These are phyloP conservation scores for Nanorana parkeri DNA, from an alignment of 2,113 vertebrate genomes.

Conservation along the genomic window DNA sequence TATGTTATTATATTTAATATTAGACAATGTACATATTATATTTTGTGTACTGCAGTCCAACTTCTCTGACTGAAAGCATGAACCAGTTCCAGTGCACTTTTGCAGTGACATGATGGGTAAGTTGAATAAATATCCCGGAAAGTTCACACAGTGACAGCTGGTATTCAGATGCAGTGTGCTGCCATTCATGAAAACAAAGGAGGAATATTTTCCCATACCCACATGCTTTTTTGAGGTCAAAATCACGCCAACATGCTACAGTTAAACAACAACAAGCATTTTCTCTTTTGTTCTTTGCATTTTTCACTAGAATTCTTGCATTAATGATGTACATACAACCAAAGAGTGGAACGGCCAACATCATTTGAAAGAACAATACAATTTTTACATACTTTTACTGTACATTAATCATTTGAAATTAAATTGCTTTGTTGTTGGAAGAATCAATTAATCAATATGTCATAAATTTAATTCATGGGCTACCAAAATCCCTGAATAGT, in stretches of 20 bases:
- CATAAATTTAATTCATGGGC: conserved; percentile 26
- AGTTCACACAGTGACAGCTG: conserved; percentile 48
- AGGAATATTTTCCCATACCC: conserved; percentile 56
- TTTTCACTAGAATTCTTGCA: conserved; percentile 49
- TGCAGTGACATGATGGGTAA: conserved; percentile 16
- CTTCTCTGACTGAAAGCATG: background rate
- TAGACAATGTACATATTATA: background rate
- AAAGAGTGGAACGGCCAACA: background rate
- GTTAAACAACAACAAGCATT: conserved; percentile 55
- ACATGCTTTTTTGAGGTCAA: conserved; percentile 56
- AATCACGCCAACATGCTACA: conserved; percentile 50
- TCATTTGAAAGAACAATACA: conserved; percentile 11
- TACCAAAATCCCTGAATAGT: conserved; percentile 22
- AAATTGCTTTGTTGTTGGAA: conserved; percentile 4
- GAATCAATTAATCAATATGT: conserved; percentile 26
- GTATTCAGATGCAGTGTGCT: conserved; percentile 45
- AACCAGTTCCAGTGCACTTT: conserved; percentile 9
- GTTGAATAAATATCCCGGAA: conserved; percentile 24
- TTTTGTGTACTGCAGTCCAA: background rate
- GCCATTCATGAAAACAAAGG: conserved; percentile 52
- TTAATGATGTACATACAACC: conserved; percentile 34
- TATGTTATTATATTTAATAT: no score
- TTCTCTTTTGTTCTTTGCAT: conserved; percentile 49
- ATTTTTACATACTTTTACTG: conserved; percentile 34
- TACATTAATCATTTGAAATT: conserved; percentile 35